Base-by-base conservation (phyloP, 1,140 invertebrate species). In the Drosophila mayri region DNA sequence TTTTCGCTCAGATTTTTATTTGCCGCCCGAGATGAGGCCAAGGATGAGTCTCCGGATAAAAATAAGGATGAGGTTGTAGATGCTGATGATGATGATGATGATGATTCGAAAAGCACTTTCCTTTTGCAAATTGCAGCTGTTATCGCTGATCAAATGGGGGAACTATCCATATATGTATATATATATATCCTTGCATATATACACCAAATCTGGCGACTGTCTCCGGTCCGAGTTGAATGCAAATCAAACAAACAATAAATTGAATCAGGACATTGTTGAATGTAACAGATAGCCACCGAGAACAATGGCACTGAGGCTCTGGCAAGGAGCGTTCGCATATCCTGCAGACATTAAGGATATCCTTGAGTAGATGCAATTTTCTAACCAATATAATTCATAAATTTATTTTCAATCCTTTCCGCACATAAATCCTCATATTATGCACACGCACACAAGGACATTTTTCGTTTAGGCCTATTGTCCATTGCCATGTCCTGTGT, bases 341-440 rank as follows among this genome's bases (percentile, higher is more conserved):
- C 85, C 85, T 90, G 70, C 74, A 75, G 76, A 83, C 86, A 90
- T 90, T 90, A 91, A 91, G 90, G 90, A 91, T 91, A 91, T 91
- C 90, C 90, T 91, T 91, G 90, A 91, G 84, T 91, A 88, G 82
- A 92, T 91, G 81, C 90, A 91, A 91, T 91, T 91, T 91, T 91
- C 90, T 91, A 92, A 83, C 90, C 90, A 91, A 91, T 91, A 91
- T 91, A 92, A 91, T 91, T 91, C 90, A 91, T 91, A 91, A 91
- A 91, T 91, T 91, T 91, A 91, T 91, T 91, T 91, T 90, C 90
- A 91, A 91, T 91, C 82, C 90, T 91, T 91, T 91, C 82, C 85
- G 85, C 82, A 90, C 90, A 91, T 91, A 91, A 91, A 91, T 91
- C 91, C 77, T 91, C 90, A 91, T 91, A 91, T 91, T 91, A 88